These are phyloP conservation scores for Eueremaeus valkanovi DNA, from an alignment of 2,888 invertebrate species.

Conservation along the genomic window DNA sequence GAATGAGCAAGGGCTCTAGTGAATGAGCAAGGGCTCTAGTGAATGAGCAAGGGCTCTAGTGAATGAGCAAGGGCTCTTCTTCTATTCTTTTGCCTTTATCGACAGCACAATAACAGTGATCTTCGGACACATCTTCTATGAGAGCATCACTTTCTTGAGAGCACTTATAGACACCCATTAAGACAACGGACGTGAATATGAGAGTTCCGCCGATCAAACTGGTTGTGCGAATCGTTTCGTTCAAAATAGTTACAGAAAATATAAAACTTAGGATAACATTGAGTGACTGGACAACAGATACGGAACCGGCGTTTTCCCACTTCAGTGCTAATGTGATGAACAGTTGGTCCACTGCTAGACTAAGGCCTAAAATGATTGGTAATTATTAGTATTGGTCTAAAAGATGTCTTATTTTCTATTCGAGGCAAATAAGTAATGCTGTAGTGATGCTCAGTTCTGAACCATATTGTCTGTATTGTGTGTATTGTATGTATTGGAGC, in stretches of 20 bases:
- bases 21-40: too few relatives aligned
- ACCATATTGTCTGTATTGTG: too few relatives aligned
- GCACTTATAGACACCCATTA: conserved; percentile 38
- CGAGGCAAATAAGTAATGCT: too few relatives aligned
- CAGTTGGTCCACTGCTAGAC: conserved; percentile 36
- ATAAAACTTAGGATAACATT: conserved; percentile 42
- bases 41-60: too few relatives aligned
- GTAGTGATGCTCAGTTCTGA: too few relatives aligned
- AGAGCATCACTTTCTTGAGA: not conserved
- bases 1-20: too few relatives aligned
- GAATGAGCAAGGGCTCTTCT: too few relatives aligned
- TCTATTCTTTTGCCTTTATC: not conserved
- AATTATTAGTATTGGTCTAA: not conserved
- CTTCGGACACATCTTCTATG: too few relatives aligned
- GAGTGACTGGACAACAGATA: conserved; percentile 39
- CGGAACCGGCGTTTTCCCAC: conserved; percentile 42
- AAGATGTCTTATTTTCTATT: too few relatives aligned
- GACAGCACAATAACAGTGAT: too few relatives aligned
- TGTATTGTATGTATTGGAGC: too few relatives aligned
- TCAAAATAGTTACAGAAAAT: conserved; percentile 39
- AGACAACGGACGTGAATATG: conserved; percentile 37
- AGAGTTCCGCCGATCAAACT: conserved; percentile 40
- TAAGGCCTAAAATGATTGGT: not conserved
- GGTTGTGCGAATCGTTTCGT: conserved; percentile 28
- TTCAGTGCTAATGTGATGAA: conserved; percentile 41